phyloP scores from a whole-genome alignment of 1,140 invertebrate species.

The Drosophila hydei region DNA sequence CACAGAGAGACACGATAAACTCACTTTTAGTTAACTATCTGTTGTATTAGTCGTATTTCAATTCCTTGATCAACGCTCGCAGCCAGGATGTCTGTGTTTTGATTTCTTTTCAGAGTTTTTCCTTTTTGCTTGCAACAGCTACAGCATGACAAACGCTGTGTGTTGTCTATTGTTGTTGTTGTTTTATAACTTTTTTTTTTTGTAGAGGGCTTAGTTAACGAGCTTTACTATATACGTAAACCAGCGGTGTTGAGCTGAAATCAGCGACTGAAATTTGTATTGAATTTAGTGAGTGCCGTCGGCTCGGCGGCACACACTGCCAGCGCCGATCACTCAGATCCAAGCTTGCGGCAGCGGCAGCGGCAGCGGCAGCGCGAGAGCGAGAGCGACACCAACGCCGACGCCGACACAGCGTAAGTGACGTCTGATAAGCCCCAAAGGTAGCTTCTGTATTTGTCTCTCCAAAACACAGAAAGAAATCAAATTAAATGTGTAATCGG shows the following conservation, averaged over 20 bases:
- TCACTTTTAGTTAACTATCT: constrained; percentile 30
- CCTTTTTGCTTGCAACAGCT: constrained; percentile 7
- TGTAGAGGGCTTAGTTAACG: constrained; percentile 27
- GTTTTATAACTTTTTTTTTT: background rate
- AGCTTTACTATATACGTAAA: constrained; percentile 45
- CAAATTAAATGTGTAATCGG: no score
- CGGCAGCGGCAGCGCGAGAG: constrained; percentile 21
- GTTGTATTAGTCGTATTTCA: background rate
- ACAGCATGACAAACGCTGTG: constrained; percentile 24
- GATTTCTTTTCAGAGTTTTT: background rate
- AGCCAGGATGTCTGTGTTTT: constrained; percentile 6
- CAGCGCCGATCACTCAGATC: constrained; percentile 28
- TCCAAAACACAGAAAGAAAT: constrained; percentile 4
- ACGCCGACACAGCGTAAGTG: background rate
- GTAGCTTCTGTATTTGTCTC: background rate
- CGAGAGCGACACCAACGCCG: background rate
- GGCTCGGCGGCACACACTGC: constrained; percentile 39
- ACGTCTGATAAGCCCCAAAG: constrained; percentile 25
- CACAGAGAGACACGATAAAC: constrained; percentile 22
- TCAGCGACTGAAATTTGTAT: constrained; percentile 74
- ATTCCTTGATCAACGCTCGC: background rate
- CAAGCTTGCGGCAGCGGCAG: constrained; percentile 17
- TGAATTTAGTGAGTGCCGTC: constrained; percentile 57
- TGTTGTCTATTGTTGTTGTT: constrained; percentile 16
- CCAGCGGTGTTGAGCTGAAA: constrained; percentile 76